Evolutionary conservation across 2,113 vertebrate genomes (phyloP).

Genomic region (Takifugu bimaculatus): DNA sequence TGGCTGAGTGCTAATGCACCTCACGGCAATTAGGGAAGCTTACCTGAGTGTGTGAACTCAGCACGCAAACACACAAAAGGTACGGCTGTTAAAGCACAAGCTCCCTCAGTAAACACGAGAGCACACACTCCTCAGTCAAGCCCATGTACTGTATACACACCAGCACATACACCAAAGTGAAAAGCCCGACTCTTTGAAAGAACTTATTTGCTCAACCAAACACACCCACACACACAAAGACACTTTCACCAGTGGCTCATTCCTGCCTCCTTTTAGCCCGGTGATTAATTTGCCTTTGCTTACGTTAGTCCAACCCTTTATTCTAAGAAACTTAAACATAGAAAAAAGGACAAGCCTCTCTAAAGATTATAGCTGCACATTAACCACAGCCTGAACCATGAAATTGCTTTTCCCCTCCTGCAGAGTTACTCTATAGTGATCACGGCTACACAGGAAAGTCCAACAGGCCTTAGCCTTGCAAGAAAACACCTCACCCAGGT

Average conservation of each 20-base stretch:
- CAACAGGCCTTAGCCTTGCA: conserved; percentile 57
- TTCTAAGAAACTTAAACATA: conserved; percentile 74
- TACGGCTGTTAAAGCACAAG: conserved; percentile 34
- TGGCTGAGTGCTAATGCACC: conserved; percentile 75
- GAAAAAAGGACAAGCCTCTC: conserved; percentile 73
- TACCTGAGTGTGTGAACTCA: conserved; percentile 67
- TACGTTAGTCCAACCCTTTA: conserved; percentile 73
- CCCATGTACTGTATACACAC: conserved; percentile 26
- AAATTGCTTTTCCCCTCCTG: conserved; percentile 82
- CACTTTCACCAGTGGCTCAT: conserved; percentile 22
- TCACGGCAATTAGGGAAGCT: conserved; percentile 75
- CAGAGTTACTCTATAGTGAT: conserved; percentile 63
- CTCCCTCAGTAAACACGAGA: too few species aligned
- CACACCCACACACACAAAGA: conserved; percentile 21
- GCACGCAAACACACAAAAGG: conserved; percentile 46
- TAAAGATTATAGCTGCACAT: conserved; percentile 73
- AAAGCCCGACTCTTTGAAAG: conserved; percentile 22
- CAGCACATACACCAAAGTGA: conserved; percentile 27
- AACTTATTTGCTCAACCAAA: conserved; percentile 28
- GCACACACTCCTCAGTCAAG: conserved; percentile 28
- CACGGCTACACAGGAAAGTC: conserved; percentile 45
- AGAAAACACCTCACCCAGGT: conserved; percentile 20
- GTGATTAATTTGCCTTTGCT: conserved; percentile 75
- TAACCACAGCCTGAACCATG: conserved; percentile 76
- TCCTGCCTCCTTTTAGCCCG: conserved; percentile 41